Base-by-base conservation (phyloP, 2,888 invertebrate genomes). In the Pycnomerus fuliginosus region DNA sequence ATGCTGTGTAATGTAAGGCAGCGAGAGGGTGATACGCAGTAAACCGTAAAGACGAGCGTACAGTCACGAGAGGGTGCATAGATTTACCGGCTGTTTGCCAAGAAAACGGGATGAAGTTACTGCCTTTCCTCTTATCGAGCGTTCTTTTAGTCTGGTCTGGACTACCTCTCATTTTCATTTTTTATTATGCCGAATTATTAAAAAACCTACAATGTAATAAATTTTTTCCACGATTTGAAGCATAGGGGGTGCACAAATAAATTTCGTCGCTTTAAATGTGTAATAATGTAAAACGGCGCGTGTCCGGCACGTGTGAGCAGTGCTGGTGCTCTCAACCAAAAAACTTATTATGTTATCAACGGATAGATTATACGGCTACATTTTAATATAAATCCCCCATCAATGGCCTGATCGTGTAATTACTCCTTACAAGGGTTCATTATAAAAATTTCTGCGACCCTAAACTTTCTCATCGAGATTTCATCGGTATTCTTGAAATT, bases 1-100 rank as follows among this genome's bases (percentile, higher is more conserved):
- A 65, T 66, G 68, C 68, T 65, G 68, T 61, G 67, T 68, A 67
- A 67, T 67, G 64, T 57, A 62, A 68, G 53, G 38, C 37, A 51
- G 38, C 32, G 44, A 37, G 46, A 48, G 70, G 69, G 70, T 71
- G 58, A 68, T 55, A 69, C 65, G 71, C 71, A 71, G 67, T 68
- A 71, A 71, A 70, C 69, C 71, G 71, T 71, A 64, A 70, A 70
- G 65, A 64, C 64, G 61, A 66, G 64, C 64, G 62, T 59, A 44
- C 56, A 58, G 58, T 58, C 58, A 52, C 53, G 44, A 50, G 65
- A 66, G 67, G 71, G 72, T 72, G 72, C 72, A 72, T 72, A 72
- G 71, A 72, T 72, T 72, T 72, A 64, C 64, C 68, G 69, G 67
- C 64, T 68, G 69, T 70, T 69, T 70, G 64, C 65, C 58, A 58